phyloP scores from a whole-genome alignment of 2,888 invertebrate genomes.

The Carpatolechia fugitivella region DNA sequence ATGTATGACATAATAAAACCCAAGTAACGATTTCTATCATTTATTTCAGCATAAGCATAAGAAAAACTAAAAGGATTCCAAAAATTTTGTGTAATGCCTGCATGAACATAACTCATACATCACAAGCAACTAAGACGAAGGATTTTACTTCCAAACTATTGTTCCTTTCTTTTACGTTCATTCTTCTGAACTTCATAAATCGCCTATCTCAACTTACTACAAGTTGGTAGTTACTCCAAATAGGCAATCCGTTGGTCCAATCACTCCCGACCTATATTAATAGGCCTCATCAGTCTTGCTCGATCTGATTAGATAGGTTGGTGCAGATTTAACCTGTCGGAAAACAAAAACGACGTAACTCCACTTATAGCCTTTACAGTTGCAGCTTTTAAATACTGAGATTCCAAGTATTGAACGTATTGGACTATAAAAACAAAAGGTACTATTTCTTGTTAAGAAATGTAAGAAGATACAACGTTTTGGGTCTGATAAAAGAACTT shows the following conservation, averaged over 20 bases:
- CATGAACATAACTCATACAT: no score
- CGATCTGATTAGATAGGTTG: conserved; percentile 56
- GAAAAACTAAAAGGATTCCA: no score
- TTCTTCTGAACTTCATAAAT: conserved; percentile 10
- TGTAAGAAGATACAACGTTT: conserved; percentile 41
- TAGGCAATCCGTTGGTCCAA: conserved; percentile 51
- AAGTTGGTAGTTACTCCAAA: conserved; percentile 21
- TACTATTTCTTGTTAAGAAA: conserved; percentile 27
- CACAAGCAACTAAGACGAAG: no score
- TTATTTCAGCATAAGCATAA: no score
- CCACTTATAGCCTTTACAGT: conserved; percentile 23
- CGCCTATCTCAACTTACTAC: conserved; percentile 17
- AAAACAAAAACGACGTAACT: conserved; percentile 32
- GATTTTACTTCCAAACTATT: neutral
- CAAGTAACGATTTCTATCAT: no score
- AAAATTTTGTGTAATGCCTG: no score
- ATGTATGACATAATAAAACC: no score
- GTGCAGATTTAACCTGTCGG: conserved; percentile 32
- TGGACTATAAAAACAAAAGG: conserved; percentile 33
- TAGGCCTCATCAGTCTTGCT: conserved; percentile 56
- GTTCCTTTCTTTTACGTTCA: neutral
- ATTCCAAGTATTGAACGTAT: conserved; percentile 23
- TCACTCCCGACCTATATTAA: conserved; percentile 56
- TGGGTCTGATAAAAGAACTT: conserved; percentile 41
- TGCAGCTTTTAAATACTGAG: conserved; percentile 38